A percentile compares a stretch with the other conserved stretches of the same genome.
These are phyloP conservation scores for Cheilosia grossa DNA, from an alignment of 2,888 invertebrate species.

Conservation along the genomic window DNA sequence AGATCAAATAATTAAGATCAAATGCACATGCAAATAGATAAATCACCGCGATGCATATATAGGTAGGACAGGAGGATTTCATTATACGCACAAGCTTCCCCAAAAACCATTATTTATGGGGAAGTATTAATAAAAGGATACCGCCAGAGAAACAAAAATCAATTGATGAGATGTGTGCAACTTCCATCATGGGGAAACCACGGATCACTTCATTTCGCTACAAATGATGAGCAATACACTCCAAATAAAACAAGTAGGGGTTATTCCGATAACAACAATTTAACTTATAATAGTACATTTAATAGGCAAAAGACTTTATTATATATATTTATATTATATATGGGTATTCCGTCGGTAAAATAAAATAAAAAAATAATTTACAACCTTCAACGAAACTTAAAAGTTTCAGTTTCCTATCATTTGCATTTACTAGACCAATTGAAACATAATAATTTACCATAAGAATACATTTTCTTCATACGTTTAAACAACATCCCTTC, in stretches of 20 bases:
- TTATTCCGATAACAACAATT: constrained; percentile 21
- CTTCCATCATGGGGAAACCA: constrained; percentile 25
- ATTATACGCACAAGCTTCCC: constrained; percentile 12
- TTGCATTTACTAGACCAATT: too few species aligned
- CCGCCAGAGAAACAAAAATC: constrained; percentile 32
- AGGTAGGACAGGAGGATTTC: constrained; percentile 9
- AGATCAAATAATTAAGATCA: constrained; percentile 57
- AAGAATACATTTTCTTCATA: background rate
- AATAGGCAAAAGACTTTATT: too few species aligned
- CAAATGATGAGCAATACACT: constrained; percentile 52
- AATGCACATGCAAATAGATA: constrained; percentile 47
- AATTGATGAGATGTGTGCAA: constrained; percentile 28
- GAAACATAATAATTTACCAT: too few species aligned
- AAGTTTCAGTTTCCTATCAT: too few species aligned
- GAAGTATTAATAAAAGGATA: constrained; percentile 49
- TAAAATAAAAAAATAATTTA: background rate
- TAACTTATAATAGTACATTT: constrained; percentile 23
- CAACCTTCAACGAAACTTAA: too few species aligned
- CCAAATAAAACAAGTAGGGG: constrained; percentile 2
- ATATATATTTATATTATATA: background rate
- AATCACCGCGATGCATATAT: constrained; percentile 46
- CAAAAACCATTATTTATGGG: constrained; percentile 54
- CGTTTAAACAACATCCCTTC: constrained; percentile 31
- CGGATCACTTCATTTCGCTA: constrained; percentile 38
- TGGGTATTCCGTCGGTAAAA: background rate